Conservation (phyloP, 2,113 vertebrate species). For the Melanostigma gelatinosum region DNA sequence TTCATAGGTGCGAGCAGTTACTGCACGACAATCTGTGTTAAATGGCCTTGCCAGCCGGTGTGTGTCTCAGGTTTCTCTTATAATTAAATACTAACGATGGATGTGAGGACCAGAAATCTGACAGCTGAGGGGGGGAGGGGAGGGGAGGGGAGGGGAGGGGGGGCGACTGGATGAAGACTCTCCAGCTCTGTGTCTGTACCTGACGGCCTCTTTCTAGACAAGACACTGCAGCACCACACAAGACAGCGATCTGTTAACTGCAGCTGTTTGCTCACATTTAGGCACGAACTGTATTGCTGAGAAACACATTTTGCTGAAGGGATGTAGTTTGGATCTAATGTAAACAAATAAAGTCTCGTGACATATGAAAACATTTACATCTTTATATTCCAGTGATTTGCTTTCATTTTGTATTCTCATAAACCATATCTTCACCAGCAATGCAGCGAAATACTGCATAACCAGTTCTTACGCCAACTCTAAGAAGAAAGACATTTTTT, state of each 20-base stretch:
- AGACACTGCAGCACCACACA: neutral
- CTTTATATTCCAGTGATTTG: neutral
- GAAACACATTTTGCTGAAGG: neutral
- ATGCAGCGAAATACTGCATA: neutral
- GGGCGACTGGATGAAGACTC: slow-evolving; percentile 16
- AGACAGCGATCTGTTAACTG: neutral
- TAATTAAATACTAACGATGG: slow-evolving; percentile 63
- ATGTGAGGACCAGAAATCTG: slow-evolving; percentile 48
- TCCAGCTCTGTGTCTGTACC: neutral
- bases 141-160: neutral
- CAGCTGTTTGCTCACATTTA: slow-evolving; percentile 14
- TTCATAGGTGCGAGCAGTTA: slow-evolving; percentile 72
- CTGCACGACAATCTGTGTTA: slow-evolving; percentile 26
- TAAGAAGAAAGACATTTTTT: neutral
- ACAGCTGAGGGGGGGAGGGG: slow-evolving; percentile 14
- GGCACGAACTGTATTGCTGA: neutral
- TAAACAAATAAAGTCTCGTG: neutral
- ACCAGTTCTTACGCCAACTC: neutral
- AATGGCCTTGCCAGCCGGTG: slow-evolving; percentile 47
- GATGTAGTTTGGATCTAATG: neutral
- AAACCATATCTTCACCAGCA: neutral
- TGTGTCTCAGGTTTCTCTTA: slow-evolving; percentile 62
- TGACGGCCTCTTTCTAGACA: slow-evolving; percentile 3
- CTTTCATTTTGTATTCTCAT: neutral
- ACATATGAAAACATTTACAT: neutral